Evolutionary conservation across 2,797 vertebrate species (phyloP), one percentile per base, ranked within the genome.

Genomic region (Sardinella longiceps): DNA sequence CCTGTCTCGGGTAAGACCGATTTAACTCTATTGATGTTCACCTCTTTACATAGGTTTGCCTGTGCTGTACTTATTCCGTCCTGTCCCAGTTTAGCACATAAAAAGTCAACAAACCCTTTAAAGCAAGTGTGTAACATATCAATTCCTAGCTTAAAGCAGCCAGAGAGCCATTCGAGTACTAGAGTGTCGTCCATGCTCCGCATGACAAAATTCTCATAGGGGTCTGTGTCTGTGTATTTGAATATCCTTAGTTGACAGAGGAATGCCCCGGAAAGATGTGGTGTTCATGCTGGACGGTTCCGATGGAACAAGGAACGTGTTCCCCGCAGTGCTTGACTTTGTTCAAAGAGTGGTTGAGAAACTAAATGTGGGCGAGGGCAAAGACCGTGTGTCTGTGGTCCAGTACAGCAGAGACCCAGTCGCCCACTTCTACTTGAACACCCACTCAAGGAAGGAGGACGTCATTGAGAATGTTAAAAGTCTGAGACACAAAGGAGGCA

Each of bases 261-360:
- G 56, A 60, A 23, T 60, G 23, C 20, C 20, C 56, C 23, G 56
- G 9, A 45, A 46, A 9, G 93, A 94, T 88, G 70, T 95, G 91
- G 94, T 95, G 45, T 94, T 95, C 90, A 90, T 95, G 88, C 82
- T 94, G 90, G 94, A 95, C 90, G 92, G 93, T n/a, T 93, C 94
- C 30, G 91, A 94, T 89, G 91, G 88, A 81, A 94, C 91, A 1
- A 46, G 46, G 46, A 46, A 46, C 46, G 46, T 46, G 46, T 46
- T 46, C 46, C 46, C 46, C 7, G 46, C 46, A 46, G 46, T 46
- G 46, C 46, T 46, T 80, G 45, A 39, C 23, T 39, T 80, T 85
- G 86, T 96, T 58, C 91, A 94, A 86, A 92, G 88, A 23, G 88
- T 96, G 14, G 93, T 95, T 0, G 92, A 95, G 85, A 91, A 86